Evolutionary conservation across 1,140 invertebrate genomes (phyloP).

Genomic region (Meloidogyne chitwoodi): DNA sequence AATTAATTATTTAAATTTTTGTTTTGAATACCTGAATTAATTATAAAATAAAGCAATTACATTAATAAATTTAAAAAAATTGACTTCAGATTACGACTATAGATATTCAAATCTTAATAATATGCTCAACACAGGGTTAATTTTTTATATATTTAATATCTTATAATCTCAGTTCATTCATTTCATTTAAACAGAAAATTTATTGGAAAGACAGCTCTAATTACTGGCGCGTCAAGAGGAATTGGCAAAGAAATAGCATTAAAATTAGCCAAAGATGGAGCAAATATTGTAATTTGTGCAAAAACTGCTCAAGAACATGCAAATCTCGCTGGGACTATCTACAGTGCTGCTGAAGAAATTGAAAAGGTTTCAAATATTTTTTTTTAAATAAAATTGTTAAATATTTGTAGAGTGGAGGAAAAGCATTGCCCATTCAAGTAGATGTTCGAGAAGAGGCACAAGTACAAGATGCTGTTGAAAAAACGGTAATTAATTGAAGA

Average conservation of each 20-base stretch:
- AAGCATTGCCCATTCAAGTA: slow-evolving; percentile 83
- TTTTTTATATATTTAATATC: neutral
- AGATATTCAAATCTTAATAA: neutral
- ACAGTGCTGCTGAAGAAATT: slow-evolving; percentile 90
- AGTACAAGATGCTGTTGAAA: slow-evolving; percentile 77
- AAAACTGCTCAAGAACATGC: slow-evolving; percentile 69
- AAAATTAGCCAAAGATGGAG: slow-evolving; percentile 78
- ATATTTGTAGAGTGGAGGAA: slow-evolving; percentile 75
- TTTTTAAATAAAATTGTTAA: neutral
- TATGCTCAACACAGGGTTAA: slow-evolving; percentile 34
- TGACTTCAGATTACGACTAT: too few relatives aligned
- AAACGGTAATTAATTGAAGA: slow-evolving; percentile 86
- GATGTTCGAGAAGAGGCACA: slow-evolving; percentile 84
- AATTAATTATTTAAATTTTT: too few relatives aligned
- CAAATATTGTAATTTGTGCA: slow-evolving; percentile 57
- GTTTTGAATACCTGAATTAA: neutral
- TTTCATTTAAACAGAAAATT: slow-evolving; percentile 68
- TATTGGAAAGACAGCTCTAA: slow-evolving; percentile 83
- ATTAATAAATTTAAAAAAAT: too few relatives aligned
- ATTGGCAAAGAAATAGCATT: slow-evolving; percentile 90
- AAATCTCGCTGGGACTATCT: slow-evolving; percentile 96
- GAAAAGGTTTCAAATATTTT: slow-evolving; percentile 55
- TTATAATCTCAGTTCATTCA: neutral
- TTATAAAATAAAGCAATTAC: too few relatives aligned
- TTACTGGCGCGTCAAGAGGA: slow-evolving; percentile 90